Evolutionary conservation across 2,888 invertebrate species (phyloP).

Genomic region (Cancer borealis): DNA sequence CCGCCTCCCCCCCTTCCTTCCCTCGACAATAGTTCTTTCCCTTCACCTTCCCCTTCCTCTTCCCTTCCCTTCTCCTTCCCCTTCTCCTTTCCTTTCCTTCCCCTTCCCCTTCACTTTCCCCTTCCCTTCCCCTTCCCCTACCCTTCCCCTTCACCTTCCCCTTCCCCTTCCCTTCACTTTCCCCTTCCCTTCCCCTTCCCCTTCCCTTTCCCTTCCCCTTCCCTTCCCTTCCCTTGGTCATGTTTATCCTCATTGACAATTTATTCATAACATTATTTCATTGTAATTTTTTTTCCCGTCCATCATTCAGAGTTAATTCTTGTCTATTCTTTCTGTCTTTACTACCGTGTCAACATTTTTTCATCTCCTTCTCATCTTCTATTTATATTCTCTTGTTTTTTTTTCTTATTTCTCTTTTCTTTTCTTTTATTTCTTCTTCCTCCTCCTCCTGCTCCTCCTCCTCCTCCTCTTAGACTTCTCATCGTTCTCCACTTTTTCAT

Average conservation of each 20-base stretch:
- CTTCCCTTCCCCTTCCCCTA: background rate
- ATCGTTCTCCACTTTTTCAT: background rate
- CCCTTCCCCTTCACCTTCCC: no score
- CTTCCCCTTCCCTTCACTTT: background rate
- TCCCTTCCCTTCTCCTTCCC: no score
- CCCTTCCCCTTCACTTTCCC: background rate
- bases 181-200: background rate
- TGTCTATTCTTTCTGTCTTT: background rate
- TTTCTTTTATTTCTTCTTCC: background rate
- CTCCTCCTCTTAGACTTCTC: background rate
- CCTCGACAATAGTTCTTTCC: no score
- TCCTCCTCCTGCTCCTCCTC: background rate
- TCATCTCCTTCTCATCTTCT: background rate
- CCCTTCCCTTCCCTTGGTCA: background rate
- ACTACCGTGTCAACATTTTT: no score
- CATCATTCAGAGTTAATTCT: background rate
- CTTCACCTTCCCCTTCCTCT: no score
- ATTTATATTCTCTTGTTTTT: no score
- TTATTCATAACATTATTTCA: no score
- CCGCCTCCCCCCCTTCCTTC: no score
- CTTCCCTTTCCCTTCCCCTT: background rate
- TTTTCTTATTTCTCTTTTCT: no score
- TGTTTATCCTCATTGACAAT: background rate
- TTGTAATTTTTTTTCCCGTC: background rate
- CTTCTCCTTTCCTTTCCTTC: background rate